These are phyloP conservation scores for Acrossocheilus fasciatus DNA, from an alignment of 2,797 vertebrate species.

Conservation along the genomic window DNA sequence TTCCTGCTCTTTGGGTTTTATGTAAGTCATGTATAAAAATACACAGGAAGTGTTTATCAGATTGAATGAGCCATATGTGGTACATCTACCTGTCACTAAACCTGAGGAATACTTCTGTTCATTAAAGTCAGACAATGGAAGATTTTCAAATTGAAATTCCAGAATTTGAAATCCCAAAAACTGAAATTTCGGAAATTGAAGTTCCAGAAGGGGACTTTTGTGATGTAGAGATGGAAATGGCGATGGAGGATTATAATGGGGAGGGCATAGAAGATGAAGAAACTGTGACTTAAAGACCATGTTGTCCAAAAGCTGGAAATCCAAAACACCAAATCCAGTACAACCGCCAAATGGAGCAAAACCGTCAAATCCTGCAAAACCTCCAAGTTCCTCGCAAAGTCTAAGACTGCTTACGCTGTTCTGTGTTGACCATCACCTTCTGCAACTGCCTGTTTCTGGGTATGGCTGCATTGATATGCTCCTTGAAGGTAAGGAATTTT, in stretches of 20 bases:
- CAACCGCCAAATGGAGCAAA: not conserved
- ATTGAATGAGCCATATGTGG: not conserved
- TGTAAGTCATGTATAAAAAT: not conserved
- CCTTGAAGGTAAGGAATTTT: not conserved
- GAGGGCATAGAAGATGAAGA: no score
- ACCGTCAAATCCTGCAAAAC: not conserved
- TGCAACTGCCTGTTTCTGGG: constrained; percentile 22
- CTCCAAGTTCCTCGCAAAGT: not conserved
- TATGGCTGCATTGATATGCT: not conserved
- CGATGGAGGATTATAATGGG: no score
- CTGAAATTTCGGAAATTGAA: no score
- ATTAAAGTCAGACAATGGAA: no score
- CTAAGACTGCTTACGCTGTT: constrained; percentile 9
- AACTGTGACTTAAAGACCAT: no score
- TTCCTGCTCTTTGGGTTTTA: not conserved
- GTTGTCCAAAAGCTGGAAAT: no score
- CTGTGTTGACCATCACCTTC: not conserved
- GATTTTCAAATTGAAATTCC: no score
- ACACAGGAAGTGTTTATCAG: not conserved
- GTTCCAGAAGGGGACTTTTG: no score
- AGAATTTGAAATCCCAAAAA: no score
- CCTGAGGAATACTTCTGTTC: no score
- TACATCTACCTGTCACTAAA: not conserved
- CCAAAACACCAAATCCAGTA: no score
- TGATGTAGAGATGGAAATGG: no score